Conservation (phyloP, 2,113 vertebrate species). For the Argyrosomus japonicus region DNA sequence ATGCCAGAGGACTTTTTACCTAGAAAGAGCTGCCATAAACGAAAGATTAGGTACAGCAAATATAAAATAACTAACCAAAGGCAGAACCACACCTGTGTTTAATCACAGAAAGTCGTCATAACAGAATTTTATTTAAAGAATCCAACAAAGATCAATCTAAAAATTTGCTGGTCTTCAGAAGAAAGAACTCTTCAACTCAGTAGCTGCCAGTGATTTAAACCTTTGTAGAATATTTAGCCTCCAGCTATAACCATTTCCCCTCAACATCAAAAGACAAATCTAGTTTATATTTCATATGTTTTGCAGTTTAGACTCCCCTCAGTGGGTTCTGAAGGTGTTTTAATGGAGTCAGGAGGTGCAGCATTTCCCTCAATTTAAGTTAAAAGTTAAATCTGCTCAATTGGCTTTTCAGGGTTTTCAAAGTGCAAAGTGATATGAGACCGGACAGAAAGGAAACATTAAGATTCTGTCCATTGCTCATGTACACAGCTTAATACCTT, state of each 20-base stretch:
- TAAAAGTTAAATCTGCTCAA: background rate
- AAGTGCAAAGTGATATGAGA: background rate
- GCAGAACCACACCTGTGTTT: too few relatives aligned
- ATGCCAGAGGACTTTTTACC: background rate
- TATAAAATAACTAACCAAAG: too few relatives aligned
- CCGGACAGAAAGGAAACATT: background rate
- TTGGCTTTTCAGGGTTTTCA: background rate
- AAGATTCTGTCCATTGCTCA: background rate
- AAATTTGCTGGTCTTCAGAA: too few relatives aligned
- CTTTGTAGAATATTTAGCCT: slow-evolving; percentile 1
- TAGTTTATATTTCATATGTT: background rate
- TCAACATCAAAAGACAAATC: slow-evolving; percentile 2
- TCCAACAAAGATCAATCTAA: too few relatives aligned
- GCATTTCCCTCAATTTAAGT: background rate
- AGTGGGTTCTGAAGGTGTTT: background rate
- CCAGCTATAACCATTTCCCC: background rate
- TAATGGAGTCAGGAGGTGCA: background rate
- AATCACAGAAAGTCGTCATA: too few relatives aligned
- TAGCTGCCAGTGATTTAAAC: background rate
- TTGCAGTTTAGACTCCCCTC: background rate
- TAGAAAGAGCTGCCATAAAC: background rate
- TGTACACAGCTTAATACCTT: slow-evolving; percentile 17
- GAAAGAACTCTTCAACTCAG: background rate
- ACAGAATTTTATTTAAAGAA: too few relatives aligned
- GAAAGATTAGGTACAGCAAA: background rate